Evolutionary conservation across 2,888 invertebrate species (phyloP).

Genomic region (Yponomeuta sedellus): DNA sequence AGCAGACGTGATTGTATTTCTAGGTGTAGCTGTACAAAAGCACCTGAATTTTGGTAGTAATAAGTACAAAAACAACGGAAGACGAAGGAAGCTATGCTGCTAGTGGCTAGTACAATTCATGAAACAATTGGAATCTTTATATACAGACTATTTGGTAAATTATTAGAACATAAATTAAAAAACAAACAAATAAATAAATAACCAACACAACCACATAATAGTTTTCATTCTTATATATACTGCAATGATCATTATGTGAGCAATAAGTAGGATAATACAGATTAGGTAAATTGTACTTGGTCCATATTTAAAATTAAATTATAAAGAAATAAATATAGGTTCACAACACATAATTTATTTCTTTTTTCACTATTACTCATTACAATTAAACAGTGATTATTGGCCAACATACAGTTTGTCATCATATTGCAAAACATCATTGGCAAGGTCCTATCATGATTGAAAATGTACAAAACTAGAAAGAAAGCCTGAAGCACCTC

Average conservation of each 20-base stretch:
- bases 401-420: background rate
- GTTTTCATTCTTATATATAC: conserved; percentile 35
- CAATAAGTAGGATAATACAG: conserved; percentile 1
- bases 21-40: conserved; percentile 38
- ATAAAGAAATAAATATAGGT: background rate
- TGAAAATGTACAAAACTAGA: conserved; percentile 7
- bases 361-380: background rate
- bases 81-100: conserved; percentile 57
- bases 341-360: background rate
- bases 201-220: conserved; percentile 69
- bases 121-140: conserved; percentile 45
- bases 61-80: conserved; percentile 70
- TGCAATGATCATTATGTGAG: background rate
- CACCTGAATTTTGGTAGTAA: conserved; percentile 45
- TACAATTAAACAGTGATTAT: background rate
- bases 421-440: conserved; percentile 12
- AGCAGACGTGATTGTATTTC: conserved; percentile 29
- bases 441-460: conserved; percentile 18
- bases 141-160: conserved; percentile 52
- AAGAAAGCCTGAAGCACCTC: conserved; percentile 16
- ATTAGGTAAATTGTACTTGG: conserved; percentile 39
- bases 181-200: conserved; percentile 67
- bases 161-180: conserved; percentile 68
- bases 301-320: conserved; percentile 29
- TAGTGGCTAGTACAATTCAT: conserved; percentile 55